Conservation (phyloP, 2,113 vertebrate species). For the Engystomops pustulosus region DNA sequence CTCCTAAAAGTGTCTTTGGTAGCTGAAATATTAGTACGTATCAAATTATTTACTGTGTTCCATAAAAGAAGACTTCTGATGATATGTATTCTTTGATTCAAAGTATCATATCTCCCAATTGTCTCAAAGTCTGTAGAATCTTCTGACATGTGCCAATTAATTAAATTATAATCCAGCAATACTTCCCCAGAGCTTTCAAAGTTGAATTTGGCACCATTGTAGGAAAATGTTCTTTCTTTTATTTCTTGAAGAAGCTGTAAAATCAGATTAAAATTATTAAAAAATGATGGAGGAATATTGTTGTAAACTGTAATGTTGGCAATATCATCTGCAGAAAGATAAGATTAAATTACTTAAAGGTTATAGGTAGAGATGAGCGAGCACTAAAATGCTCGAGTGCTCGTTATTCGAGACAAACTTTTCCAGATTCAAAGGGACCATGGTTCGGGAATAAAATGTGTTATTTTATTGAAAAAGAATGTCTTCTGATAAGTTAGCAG, state of each 20-base stretch:
- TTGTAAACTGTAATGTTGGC: too few species aligned
- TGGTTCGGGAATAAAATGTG: too few species aligned
- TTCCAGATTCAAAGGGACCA: too few species aligned
- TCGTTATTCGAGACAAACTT: too few species aligned
- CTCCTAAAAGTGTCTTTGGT: too few species aligned
- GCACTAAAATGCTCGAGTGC: too few species aligned
- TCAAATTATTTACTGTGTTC: constrained; percentile 61
- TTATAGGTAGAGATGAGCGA: too few species aligned
- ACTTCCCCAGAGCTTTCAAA: constrained; percentile 69
- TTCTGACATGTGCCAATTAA: constrained; percentile 61
- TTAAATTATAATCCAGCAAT: constrained; percentile 67
- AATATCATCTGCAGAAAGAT: too few species aligned
- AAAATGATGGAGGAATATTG: too few species aligned
- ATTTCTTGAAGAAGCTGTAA: constrained; percentile 71
- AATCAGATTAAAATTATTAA: not conserved
- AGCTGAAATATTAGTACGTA: constrained; percentile 55
- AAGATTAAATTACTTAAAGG: too few species aligned
- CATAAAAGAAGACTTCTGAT: constrained; percentile 53
- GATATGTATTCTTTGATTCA: constrained; percentile 47
- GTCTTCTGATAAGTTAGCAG: too few species aligned
- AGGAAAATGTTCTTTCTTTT: constrained; percentile 62
- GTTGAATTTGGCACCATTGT: constrained; percentile 53
- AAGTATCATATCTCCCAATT: constrained; percentile 63
- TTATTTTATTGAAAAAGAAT: too few species aligned
- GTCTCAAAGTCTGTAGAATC: constrained; percentile 47